A percentile compares a stretch with the other conserved stretches of the same genome.
Evolutionary conservation across 2,797 vertebrate genomes (phyloP).

Genomic region (Enteromius paludinosus): DNA sequence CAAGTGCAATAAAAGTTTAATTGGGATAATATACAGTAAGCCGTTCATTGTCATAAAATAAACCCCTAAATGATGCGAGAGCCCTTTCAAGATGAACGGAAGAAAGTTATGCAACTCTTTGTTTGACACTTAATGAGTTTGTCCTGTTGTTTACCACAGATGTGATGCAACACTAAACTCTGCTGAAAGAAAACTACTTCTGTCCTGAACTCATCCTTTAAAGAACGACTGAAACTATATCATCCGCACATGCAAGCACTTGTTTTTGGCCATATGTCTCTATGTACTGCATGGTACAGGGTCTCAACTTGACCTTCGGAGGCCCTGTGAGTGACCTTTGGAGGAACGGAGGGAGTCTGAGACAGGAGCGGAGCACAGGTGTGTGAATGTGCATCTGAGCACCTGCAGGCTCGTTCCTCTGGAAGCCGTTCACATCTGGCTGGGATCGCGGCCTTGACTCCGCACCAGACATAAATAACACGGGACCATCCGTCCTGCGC

Average conservation of each 20-base stretch:
- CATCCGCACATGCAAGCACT: neutral
- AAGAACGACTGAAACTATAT: neutral
- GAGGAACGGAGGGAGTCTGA: slow-evolving; percentile 48
- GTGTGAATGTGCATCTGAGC: slow-evolving; percentile 22
- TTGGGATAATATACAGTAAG: neutral
- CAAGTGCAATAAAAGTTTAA: neutral
- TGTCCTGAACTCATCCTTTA: neutral
- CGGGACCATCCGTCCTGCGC: slow-evolving; percentile 53
- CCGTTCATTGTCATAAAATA: neutral
- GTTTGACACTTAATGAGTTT: neutral
- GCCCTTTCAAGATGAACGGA: neutral
- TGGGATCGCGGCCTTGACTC: slow-evolving; percentile 54
- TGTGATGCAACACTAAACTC: neutral
- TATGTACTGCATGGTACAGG: neutral
- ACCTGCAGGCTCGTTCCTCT: slow-evolving; percentile 42
- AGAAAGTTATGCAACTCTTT: neutral
- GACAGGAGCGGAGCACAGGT: slow-evolving; percentile 22
- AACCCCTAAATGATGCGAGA: neutral
- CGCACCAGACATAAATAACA: slow-evolving; percentile 70
- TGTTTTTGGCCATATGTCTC: slow-evolving; percentile 14
- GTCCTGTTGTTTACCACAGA: neutral
- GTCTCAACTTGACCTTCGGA: slow-evolving; percentile 36
- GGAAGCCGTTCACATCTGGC: slow-evolving; percentile 73
- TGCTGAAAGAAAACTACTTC: neutral
- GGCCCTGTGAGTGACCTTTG: slow-evolving; percentile 59